Conservation (phyloP, 35 echinoderm and acorn worm species). For the Lytechinus variegatus region DNA sequence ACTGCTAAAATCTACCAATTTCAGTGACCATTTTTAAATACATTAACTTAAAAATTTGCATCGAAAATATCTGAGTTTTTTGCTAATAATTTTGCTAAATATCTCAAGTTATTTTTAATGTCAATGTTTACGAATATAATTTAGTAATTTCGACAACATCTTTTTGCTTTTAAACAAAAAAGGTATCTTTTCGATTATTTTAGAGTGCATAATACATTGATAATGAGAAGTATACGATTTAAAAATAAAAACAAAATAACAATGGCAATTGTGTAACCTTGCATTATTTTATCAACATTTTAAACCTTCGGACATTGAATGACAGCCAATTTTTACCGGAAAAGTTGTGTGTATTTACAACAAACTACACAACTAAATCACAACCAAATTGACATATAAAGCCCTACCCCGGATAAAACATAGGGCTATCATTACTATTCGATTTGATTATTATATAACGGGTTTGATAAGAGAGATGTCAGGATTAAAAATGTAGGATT, state of each 20-base stretch:
- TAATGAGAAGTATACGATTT: no score
- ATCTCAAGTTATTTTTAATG: no score
- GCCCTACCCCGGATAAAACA: not conserved
- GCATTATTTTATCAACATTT: not conserved
- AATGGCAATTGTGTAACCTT: not conserved
- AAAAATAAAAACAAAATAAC: not conserved
- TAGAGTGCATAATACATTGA: no score
- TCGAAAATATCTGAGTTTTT: no score
- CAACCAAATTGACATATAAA: not conserved
- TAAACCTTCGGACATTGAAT: not conserved
- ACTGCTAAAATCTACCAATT: no score
- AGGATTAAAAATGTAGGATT: not conserved
- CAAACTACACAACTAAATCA: slow-evolving; percentile 20
- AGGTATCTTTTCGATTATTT: no score
- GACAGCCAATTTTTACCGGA: not conserved
- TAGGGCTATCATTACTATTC: not conserved
- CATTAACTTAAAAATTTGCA: no score
- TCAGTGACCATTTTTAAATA: no score
- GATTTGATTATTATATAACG: not conserved
- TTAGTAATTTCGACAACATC: no score
- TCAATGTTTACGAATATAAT: no score
- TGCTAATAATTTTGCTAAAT: no score
- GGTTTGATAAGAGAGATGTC: not conserved
- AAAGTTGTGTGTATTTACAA: not conserved
- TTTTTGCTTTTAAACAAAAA: no score